phyloP scores from a whole-genome alignment of 2,888 invertebrate genomes.

The Graphium colonna region DNA sequence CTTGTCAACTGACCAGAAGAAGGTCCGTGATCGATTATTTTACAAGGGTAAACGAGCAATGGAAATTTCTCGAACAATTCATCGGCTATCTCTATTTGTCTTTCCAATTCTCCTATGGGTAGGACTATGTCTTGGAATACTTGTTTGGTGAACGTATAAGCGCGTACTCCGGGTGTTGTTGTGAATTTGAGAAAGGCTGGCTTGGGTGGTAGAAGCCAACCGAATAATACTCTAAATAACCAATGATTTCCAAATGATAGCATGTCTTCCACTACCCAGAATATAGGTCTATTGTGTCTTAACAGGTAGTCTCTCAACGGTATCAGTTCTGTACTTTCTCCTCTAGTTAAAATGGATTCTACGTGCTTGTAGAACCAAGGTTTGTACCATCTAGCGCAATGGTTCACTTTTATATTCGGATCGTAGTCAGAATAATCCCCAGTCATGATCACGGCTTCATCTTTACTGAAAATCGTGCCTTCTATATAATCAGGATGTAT shows the following conservation, averaged over 20 bases:
- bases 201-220: conserved; percentile 85
- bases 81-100: conserved; percentile 81
- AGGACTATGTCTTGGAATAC: conserved; percentile 86
- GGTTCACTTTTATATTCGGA: conserved; percentile 70
- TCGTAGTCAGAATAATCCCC: conserved; percentile 83
- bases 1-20: conserved; percentile 79
- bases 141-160: conserved; percentile 85
- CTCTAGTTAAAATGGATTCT: conserved; percentile 76
- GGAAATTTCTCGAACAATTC: conserved; percentile 84
- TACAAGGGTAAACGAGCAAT: conserved; percentile 84
- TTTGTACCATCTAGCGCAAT: conserved; percentile 83
- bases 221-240: conserved; percentile 81
- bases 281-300: conserved; percentile 84
- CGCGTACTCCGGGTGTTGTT: conserved; percentile 83
- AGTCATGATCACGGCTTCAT: conserved; percentile 83
- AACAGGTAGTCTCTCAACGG: conserved; percentile 83
- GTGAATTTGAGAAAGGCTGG: conserved; percentile 86
- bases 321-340: conserved; percentile 79
- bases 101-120: conserved; percentile 82
- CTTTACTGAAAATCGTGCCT: conserved; percentile 82
- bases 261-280: conserved; percentile 87
- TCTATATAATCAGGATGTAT: conserved; percentile 82
- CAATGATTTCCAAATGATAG: conserved; percentile 84
- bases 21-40: conserved; percentile 82
- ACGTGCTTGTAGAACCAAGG: conserved; percentile 87